Conservation (phyloP, 1,140 invertebrate genomes). For the Drosophila pseudoananassae region DNA sequence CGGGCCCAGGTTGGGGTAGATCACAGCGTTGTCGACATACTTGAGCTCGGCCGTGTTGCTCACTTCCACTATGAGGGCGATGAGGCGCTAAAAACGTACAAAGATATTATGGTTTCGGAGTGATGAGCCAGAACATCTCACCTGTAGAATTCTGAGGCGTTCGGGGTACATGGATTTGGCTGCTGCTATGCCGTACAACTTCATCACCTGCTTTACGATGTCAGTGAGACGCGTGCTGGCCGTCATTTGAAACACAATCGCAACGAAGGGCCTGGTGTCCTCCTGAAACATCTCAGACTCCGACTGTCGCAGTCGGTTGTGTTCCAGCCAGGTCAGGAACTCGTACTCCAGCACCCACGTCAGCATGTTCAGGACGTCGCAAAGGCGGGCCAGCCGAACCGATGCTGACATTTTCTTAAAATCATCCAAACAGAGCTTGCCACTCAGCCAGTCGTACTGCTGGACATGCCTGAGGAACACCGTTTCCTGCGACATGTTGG, state of each 20-base stretch:
- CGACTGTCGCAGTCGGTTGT: conserved; percentile 57
- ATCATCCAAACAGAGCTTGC: conserved; percentile 61
- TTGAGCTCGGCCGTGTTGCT: conserved; percentile 64
- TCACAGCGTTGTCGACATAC: conserved; percentile 43
- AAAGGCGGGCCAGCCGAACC: conserved; percentile 52
- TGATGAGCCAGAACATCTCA: neutral
- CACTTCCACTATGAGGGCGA: conserved; percentile 55
- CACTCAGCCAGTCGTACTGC: conserved; percentile 64
- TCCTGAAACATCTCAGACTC: conserved; percentile 65
- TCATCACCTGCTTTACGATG: conserved; percentile 48
- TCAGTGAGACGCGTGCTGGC: conserved; percentile 31
- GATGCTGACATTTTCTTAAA: conserved; percentile 51
- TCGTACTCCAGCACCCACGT: conserved; percentile 58
- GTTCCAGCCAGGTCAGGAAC: conserved; percentile 64
- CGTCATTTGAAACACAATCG: conserved; percentile 52
- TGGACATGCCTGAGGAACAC: conserved; percentile 52
- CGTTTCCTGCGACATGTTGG: conserved; percentile 44
- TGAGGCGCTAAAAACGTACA: conserved; percentile 31
- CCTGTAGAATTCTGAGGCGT: conserved; percentile 46
- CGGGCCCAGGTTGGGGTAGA: conserved; percentile 50
- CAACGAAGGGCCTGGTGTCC: conserved; percentile 51
- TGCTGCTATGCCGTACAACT: conserved; percentile 42
- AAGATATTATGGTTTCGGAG: neutral
- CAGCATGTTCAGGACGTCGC: conserved; percentile 56
- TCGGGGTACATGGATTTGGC: conserved; percentile 33